Conservation (phyloP, 2,797 vertebrate species). For the Myotis myotis region DNA sequence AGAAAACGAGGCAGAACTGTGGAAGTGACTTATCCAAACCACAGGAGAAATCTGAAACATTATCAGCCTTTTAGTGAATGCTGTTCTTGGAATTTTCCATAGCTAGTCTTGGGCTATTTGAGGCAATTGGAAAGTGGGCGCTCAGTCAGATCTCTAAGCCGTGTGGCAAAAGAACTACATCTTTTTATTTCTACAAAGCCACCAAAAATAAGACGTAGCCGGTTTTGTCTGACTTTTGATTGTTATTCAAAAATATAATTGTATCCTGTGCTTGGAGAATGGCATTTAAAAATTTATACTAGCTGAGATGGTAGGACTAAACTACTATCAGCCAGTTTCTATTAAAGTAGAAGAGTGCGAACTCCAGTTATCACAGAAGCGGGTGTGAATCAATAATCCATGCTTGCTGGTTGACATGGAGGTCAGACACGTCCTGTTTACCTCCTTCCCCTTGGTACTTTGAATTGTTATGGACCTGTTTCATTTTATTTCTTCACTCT, state of each 20-base stretch:
- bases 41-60: conserved; percentile 34
- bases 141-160: conserved; percentile 27
- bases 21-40: conserved; percentile 57
- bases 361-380: neutral
- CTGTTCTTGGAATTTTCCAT: conserved; percentile 68
- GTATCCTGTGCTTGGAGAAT: neutral
- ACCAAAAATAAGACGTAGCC: conserved; percentile 12
- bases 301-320: neutral
- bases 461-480: neutral
- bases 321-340: neutral
- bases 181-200: conserved; percentile 18
- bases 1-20: conserved; percentile 66
- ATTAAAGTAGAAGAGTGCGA: neutral
- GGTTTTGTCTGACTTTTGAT: conserved; percentile 37
- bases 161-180: neutral
- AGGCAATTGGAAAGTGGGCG: conserved; percentile 6
- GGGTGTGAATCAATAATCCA: neutral
- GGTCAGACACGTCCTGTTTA: neutral
- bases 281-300: conserved; percentile 36
- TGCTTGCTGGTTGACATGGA: neutral
- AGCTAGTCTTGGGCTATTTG: neutral
- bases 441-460: neutral
- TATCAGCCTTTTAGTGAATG: conserved; percentile 6
- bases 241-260: conserved; percentile 1
- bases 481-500: neutral